These are phyloP conservation scores for Hypena proboscidalis DNA, from an alignment of 2,888 invertebrate species.

Conservation along the genomic window DNA sequence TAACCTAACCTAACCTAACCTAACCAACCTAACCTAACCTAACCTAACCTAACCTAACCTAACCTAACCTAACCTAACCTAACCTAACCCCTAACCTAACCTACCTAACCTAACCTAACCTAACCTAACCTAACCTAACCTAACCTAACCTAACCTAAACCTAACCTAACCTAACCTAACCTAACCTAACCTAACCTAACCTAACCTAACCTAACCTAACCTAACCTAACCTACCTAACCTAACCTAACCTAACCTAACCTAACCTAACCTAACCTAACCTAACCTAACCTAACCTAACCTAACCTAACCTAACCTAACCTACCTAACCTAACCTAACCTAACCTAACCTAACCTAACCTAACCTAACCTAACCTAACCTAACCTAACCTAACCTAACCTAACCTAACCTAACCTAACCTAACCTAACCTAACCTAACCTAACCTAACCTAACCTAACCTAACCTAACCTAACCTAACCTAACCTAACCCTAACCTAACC, in stretches of 20 bases:
- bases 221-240: too few species aligned
- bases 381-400: slow-evolving; percentile 8
- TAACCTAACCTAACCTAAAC: slow-evolving; percentile 24
- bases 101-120: slow-evolving; percentile 26
- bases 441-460: slow-evolving; percentile 18
- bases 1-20: slow-evolving; percentile 21
- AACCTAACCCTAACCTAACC: slow-evolving; percentile 25
- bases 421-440: slow-evolving; percentile 25
- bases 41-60: slow-evolving; percentile 25
- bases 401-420: slow-evolving; percentile 17
- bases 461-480: slow-evolving; percentile 18
- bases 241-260: slow-evolving; percentile 26
- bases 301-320: slow-evolving; percentile 24
- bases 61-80: slow-evolving; percentile 26
- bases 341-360: slow-evolving; percentile 25
- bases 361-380: slow-evolving; percentile 22
- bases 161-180: slow-evolving; percentile 21
- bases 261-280: slow-evolving; percentile 25
- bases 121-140: slow-evolving; percentile 22
- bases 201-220: slow-evolving; percentile 21
- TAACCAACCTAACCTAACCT: slow-evolving; percentile 21
- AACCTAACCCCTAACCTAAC: slow-evolving; percentile 23
- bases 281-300: slow-evolving; percentile 24
- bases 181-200: slow-evolving; percentile 10
- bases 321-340: slow-evolving; percentile 20